Conservation (phyloP, 2,797 vertebrate species). For the Enteromius fasciolatus region DNA sequence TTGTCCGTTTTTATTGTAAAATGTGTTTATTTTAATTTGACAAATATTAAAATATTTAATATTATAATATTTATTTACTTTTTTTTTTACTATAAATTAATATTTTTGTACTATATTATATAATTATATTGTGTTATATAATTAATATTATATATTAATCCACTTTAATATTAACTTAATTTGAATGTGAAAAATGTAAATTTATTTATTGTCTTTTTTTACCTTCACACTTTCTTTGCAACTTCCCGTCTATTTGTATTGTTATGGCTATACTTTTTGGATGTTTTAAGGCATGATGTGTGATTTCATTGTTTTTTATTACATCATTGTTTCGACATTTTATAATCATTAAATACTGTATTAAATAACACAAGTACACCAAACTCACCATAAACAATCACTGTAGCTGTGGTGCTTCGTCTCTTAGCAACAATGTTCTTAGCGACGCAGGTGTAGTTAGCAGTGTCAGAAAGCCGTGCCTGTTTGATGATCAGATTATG, state of each 20-base stretch:
- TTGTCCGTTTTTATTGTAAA: not conserved
- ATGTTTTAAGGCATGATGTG: not conserved
- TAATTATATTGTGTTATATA: not conserved
- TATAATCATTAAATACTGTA: not conserved
- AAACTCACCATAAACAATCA: conserved; percentile 91
- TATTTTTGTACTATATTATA: not conserved
- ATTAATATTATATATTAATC: not conserved
- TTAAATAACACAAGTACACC: not conserved
- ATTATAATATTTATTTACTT: not conserved
- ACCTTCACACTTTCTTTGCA: not conserved
- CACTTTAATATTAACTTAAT: not conserved
- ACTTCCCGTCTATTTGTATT: not conserved
- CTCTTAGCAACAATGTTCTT: conserved; percentile 96
- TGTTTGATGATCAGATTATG: conserved; percentile 98
- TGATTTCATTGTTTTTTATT: not conserved
- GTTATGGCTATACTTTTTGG: not conserved
- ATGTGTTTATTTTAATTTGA: not conserved
- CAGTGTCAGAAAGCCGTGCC: conserved; percentile 92
- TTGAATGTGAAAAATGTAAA: not conserved
- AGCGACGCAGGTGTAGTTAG: conserved; percentile 94
- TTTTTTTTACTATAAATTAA: not conserved
- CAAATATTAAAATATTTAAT: not conserved
- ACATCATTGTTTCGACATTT: not conserved
- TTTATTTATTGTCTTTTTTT: not conserved
- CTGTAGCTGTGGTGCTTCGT: conserved; percentile 90